These are phyloP conservation scores for Coranthus polyacanthus DNA, from an alignment of 2,797 vertebrate genomes.

Conservation along the genomic window DNA sequence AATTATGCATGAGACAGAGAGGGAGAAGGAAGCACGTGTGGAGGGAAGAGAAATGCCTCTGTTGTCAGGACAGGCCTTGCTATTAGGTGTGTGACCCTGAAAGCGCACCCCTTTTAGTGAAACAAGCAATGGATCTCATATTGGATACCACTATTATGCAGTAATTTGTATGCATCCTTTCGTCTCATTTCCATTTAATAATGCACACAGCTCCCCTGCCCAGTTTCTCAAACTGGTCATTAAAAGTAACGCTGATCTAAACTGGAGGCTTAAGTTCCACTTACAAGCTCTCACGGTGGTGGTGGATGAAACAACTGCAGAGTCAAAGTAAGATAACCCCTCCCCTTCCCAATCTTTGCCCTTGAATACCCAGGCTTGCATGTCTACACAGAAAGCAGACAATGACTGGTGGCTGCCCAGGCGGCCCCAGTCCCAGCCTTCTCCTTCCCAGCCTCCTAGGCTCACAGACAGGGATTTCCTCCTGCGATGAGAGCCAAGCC, in stretches of 20 bases:
- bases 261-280: constrained; percentile 64
- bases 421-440: constrained; percentile 61
- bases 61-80: constrained; percentile 74
- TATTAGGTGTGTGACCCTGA: constrained; percentile 80
- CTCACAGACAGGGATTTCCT: constrained; percentile 86
- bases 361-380: constrained; percentile 57
- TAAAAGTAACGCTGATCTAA: constrained; percentile 73
- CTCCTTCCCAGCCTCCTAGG: constrained; percentile 70
- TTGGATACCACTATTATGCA: constrained; percentile 75
- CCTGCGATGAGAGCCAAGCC: constrained; percentile 82
- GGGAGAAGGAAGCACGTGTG: constrained; percentile 38
- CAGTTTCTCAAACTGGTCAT: constrained; percentile 72
- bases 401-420: constrained; percentile 72
- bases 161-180: constrained; percentile 77
- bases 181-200: constrained; percentile 75
- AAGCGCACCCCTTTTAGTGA: constrained; percentile 78
- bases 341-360: constrained; percentile 46
- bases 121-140: constrained; percentile 78
- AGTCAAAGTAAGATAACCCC: constrained; percentile 55
- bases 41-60: constrained; percentile 61
- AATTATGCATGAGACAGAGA: constrained; percentile 71
- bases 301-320: constrained; percentile 60
- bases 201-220: constrained; percentile 63
- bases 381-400: constrained; percentile 67
- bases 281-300: constrained; percentile 51